Base-by-base conservation (phyloP, 1,140 invertebrate genomes). In the Apis dorsata region DNA sequence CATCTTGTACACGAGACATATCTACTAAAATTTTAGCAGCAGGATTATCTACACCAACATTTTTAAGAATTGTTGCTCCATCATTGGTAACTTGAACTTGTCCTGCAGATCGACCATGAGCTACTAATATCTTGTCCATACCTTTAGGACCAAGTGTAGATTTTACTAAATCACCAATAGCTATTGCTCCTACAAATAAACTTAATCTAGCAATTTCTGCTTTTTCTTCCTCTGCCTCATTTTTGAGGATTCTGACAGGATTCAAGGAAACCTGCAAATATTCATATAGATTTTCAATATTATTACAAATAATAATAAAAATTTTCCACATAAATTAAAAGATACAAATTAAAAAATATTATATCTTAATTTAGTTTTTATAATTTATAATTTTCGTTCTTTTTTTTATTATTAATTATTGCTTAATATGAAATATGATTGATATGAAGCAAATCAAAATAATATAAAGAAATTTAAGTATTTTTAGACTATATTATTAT, bases 91-190 rank as follows among this genome's bases (percentile, higher is more conserved):
- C 98, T 94, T 99, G 97, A 77, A 99, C 97, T 93, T 97, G 90
- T 63, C 98, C 97, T 90, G 96, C 95, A 92, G 96, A 97, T 86
- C 97, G 95, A 24, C 98, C 97, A 88, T 96, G 95, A 65, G 97
- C 96, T n/a, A 99, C 96, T 15, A 99, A 94, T 90, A 99, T 99
- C 95, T 99, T 99, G 93, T 99, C 99, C 99, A 99, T 99, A 92
- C 99, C 99, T 95, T 99, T 99, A 21, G 99, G 99, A 24, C 99
- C 99, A 19, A 99, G 95, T 17, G 99, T 99, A 81, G 98, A 99
- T 93, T 99, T 99, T 0, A 99, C 97, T 70, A 99, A 95, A 94
- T 99, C 99, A 24, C 99, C 99, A 91, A 99, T 99, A 10, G 99
- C 98, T 91, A 99, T 99, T 44, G 99, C 99, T 66, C 99, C 99